Conservation (phyloP, 2,888 invertebrate species). For the Drosophila parthenogenetica region DNA sequence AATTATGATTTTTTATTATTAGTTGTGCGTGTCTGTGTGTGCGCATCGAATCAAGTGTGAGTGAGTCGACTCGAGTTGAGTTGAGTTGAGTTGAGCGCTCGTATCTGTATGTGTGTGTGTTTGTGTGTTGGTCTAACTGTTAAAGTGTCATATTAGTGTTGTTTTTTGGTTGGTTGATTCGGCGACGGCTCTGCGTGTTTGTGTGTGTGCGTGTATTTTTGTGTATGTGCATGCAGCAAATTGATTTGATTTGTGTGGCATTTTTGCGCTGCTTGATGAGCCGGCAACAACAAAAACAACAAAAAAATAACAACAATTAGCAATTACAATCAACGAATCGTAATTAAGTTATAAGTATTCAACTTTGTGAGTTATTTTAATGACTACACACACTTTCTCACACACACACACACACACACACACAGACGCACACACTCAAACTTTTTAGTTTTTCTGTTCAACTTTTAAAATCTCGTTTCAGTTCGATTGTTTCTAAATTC, state of each 20-base stretch:
- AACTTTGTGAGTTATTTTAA: conserved; percentile 51
- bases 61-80: conserved; percentile 45
- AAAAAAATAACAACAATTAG: conserved; percentile 43
- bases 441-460: background rate
- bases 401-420: background rate
- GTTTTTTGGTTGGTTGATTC: conserved; percentile 77
- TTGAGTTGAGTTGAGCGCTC: conserved; percentile 11
- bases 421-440: background rate
- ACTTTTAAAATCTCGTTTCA: background rate
- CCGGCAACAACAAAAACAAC: conserved; percentile 49
- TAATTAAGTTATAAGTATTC: conserved; percentile 58
- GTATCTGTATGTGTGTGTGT: conserved; percentile 22
- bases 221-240: conserved; percentile 59
- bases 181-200: conserved; percentile 26
- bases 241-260: conserved; percentile 79
- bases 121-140: conserved; percentile 72
- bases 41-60: conserved; percentile 49
- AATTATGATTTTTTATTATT: conserved; percentile 75
- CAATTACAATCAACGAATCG: conserved; percentile 49
- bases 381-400: conserved; percentile 16
- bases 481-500: too few relatives aligned
- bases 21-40: conserved; percentile 51
- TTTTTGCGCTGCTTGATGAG: conserved; percentile 64
- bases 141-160: conserved; percentile 80
- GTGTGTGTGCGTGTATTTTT: conserved; percentile 6